phyloP scores from a whole-genome alignment of 2,797 vertebrate species.

The Enoplosus armatus region DNA sequence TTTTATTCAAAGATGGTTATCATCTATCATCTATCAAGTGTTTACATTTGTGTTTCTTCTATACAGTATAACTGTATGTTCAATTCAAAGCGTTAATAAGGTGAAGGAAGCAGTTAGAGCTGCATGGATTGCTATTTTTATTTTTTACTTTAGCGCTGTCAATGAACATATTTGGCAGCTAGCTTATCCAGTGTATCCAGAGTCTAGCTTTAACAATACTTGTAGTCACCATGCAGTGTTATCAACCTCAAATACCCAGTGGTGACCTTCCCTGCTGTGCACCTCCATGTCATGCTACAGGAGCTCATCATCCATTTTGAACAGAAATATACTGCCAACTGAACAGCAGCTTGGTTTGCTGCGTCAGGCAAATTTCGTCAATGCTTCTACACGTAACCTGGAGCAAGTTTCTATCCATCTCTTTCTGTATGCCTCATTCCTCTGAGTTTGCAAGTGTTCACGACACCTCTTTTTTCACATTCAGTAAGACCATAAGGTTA shows the following conservation, averaged over 20 bases:
- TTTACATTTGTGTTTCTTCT: neutral
- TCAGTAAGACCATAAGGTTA: constrained; percentile 32
- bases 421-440: constrained; percentile 18
- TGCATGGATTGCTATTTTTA: neutral
- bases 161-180: neutral
- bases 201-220: constrained; percentile 3
- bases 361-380: constrained; percentile 41
- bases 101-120: neutral
- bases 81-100: no score
- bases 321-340: constrained; percentile 30
- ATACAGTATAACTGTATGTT: neutral
- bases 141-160: neutral
- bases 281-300: constrained; percentile 23
- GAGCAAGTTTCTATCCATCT: constrained; percentile 42
- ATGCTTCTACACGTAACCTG: constrained; percentile 27
- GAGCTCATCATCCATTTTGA: constrained; percentile 54
- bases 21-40: no score
- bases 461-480: constrained; percentile 8
- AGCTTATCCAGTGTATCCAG: neutral
- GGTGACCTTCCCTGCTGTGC: constrained; percentile 28
- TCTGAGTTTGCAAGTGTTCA: constrained; percentile 52
- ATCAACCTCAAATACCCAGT: constrained; percentile 20
- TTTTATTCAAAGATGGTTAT: neutral
- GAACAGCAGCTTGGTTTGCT: constrained; percentile 34
- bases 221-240: constrained; percentile 11